A percentile compares a stretch with the other conserved stretches of the same genome.
Evolutionary conservation across 2,113 vertebrate genomes (phyloP).

Genomic region (Antigone vipio): DNA sequence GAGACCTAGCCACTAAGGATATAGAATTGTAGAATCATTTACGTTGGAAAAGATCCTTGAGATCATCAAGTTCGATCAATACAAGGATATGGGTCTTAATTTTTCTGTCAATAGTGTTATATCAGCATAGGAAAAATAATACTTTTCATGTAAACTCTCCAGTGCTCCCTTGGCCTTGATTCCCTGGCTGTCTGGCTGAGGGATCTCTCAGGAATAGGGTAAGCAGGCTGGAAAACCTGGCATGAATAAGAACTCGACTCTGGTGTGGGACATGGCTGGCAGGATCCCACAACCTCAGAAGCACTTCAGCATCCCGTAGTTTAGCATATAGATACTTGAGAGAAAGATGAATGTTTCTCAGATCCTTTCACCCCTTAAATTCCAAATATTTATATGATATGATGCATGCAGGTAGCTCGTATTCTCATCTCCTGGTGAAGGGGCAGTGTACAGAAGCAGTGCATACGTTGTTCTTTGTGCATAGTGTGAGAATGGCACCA

Average conservation of each 20-base stretch:
- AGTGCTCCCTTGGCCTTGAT: neutral
- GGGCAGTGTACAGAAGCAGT: rapidly evolving
- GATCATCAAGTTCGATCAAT: no score
- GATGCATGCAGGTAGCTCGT: neutral
- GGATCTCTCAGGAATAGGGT: neutral
- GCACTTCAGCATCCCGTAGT: neutral
- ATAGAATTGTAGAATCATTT: no score
- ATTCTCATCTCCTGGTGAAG: neutral
- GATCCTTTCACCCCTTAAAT: neutral
- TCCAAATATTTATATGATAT: neutral
- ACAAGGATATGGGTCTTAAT: neutral
- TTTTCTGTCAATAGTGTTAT: neutral
- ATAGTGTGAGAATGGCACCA: neutral
- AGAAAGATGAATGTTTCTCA: neutral
- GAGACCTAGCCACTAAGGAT: neutral
- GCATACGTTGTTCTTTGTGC: neutral
- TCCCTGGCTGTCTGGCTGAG: neutral
- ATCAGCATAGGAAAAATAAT: neutral
- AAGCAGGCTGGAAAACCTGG: neutral
- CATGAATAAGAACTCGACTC: neutral
- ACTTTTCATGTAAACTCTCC: neutral
- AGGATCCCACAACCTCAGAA: neutral
- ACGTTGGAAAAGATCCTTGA: no score
- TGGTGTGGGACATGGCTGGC: neutral
- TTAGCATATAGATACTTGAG: neutral